Evolutionary conservation across 2,113 vertebrate species (phyloP).

Genomic region (Ameiurus melas): DNA sequence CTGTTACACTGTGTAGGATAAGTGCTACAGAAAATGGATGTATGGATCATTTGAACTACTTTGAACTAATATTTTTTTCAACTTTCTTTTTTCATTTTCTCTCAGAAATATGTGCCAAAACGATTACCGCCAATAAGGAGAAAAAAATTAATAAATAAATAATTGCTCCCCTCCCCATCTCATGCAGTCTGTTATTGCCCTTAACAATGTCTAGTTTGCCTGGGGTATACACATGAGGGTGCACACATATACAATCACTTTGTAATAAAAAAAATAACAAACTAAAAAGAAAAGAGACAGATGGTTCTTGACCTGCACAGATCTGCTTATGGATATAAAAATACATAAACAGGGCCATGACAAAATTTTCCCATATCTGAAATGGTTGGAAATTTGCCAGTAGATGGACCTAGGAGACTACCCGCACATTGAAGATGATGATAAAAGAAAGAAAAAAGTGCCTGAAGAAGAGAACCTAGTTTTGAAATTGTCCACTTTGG

Average conservation of each 20-base stretch:
- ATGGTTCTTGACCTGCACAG: not conserved
- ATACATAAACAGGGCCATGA: not conserved
- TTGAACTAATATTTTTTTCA: no score
- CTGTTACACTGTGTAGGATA: no score
- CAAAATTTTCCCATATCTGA: not conserved
- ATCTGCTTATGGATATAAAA: not conserved
- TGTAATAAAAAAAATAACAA: not conserved
- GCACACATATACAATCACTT: not conserved
- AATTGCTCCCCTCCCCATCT: not conserved
- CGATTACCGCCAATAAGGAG: no score
- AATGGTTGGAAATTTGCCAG: slow-evolving; percentile 6
- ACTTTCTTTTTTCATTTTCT: no score
- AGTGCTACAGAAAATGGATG: no score
- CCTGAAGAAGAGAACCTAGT: not conserved
- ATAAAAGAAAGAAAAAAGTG: not conserved
- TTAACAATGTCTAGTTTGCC: not conserved
- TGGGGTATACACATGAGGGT: not conserved
- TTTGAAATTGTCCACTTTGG: not conserved
- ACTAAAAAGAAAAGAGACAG: not conserved
- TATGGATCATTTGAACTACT: no score
- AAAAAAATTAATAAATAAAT: not conserved
- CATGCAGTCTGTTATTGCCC: not conserved
- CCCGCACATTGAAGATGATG: not conserved
- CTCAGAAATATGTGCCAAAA: no score
- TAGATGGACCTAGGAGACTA: not conserved